Evolutionary conservation across 2,797 vertebrate genomes (phyloP).

Genomic region (Cyclopterus lumpus): DNA sequence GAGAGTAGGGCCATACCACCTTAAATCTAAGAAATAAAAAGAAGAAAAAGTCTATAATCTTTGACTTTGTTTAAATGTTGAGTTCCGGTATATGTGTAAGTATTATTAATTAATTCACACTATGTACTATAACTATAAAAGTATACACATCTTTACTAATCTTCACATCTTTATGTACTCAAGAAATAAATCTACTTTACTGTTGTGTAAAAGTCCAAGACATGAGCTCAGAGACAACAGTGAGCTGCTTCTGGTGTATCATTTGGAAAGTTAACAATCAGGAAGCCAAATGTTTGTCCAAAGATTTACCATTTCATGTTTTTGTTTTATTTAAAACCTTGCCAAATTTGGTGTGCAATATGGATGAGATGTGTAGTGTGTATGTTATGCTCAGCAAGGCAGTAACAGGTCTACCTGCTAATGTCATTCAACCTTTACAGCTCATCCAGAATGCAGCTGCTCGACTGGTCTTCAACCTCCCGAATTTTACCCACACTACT

Average conservation of each 20-base stretch:
- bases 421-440: no score
- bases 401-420: no score
- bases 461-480: no score
- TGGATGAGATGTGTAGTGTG: not conserved
- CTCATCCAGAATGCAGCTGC: no score
- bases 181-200: not conserved
- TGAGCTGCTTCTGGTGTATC: not conserved
- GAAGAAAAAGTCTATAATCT: constrained; percentile 1
- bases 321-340: not conserved
- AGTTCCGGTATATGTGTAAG: not conserved
- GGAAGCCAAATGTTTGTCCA: not conserved
- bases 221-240: not conserved
- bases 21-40: not conserved
- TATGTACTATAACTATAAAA: not conserved
- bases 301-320: not conserved
- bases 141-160: not conserved
- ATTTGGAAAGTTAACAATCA: not conserved
- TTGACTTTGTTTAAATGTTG: not conserved
- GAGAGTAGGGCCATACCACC: not conserved
- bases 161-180: not conserved
- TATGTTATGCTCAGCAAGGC: no score
- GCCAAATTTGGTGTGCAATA: not conserved
- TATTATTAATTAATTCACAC: not conserved
- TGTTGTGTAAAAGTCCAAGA: not conserved
- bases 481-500: no score